Base-by-base conservation (phyloP, 2,888 invertebrate species). In the Tholera decimalis region DNA sequence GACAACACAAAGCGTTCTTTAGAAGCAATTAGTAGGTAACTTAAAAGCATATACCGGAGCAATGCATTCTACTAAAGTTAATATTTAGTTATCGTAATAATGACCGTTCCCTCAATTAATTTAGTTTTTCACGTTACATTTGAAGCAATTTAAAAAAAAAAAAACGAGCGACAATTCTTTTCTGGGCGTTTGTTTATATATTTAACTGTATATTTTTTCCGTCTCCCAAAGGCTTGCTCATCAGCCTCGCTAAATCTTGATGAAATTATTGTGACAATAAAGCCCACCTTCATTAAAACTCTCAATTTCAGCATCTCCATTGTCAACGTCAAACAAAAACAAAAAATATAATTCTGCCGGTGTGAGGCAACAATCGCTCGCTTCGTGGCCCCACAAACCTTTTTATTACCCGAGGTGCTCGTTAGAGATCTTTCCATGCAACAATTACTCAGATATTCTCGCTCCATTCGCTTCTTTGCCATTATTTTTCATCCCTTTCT, bases 381-480 rank as follows among this genome's bases (percentile, higher is more conserved):
- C 65, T 61, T 54, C 71, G 62, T 75, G 74, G 82, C 78, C 69
- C 51, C 73, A 71, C 60, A 54, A 71, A 63, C 71, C 82, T 79
- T 85, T 86, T 83, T 83, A 82, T 75, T 76, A 77, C 68, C 73
- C 77, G 65, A 57, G 73, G 61, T 66, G 85, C 90, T 91, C 91
- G 90, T 91, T 90, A 91, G 88, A 83, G 87, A 86, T 88, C 87
- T 86, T 77, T 84, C 85, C 87, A 87, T 86, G 88, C 88, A 91
- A 89, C 91, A 90, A 91, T 91, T 91, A 91, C 88, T 81, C 84
- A 85, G 88, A 86, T 85, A 85, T 88, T 87, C 85, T 83, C 83
- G 86, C 86, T 85, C 79, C 85, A 84, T 85, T 87, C 86, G 85
- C 73, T 83, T 79, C 80, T 80, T 79, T 78, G 64, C 77, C 73